These are phyloP conservation scores for Polypterus bichir DNA, from an alignment of 2,113 vertebrate species.

Conservation along the genomic window DNA sequence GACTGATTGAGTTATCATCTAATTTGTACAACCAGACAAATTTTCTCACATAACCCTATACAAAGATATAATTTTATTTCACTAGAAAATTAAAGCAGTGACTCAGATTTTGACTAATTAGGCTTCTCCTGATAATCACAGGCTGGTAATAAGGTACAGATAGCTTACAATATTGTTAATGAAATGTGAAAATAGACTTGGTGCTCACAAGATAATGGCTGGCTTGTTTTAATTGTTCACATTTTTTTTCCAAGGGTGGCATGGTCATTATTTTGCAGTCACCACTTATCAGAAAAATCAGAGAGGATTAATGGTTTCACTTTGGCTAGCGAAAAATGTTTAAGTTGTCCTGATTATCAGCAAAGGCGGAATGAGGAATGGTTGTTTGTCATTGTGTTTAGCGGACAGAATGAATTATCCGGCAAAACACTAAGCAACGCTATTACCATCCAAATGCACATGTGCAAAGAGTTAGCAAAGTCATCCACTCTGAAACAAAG, in stretches of 20 bases:
- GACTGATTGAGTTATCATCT: conserved; percentile 10
- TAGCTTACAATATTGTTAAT: conserved; percentile 74
- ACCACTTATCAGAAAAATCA: conserved; percentile 91
- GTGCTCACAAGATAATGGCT: conserved; percentile 70
- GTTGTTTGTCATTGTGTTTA: conserved; percentile 98
- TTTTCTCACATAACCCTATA: conserved; percentile 30
- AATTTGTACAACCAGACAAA: conserved; percentile 32
- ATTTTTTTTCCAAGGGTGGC: conserved; percentile 81
- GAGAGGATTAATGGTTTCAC: conserved; percentile 99
- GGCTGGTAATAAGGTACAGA: conserved; percentile 74
- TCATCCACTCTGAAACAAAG: not conserved
- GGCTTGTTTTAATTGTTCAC: conserved; percentile 98
- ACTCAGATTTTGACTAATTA: conserved; percentile 68
- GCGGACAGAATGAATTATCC: conserved; percentile 77
- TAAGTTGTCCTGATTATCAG: conserved; percentile 98
- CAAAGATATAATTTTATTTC: conserved; percentile 31
- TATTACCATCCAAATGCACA: conserved; percentile 68
- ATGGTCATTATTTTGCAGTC: conserved; percentile 96
- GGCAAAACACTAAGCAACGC: conserved; percentile 53
- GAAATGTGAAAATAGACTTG: conserved; percentile 71
- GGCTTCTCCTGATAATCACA: conserved; percentile 66
- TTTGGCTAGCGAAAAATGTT: conserved; percentile 93
- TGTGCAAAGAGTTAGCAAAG: conserved; percentile 6
- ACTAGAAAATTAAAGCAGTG: conserved; percentile 50
- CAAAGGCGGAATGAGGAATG: conserved; percentile 93